Evolutionary conservation across 2,113 vertebrate genomes (phyloP), one percentile per base, ranked within the genome.

Genomic region (Baryphthengus martii): DNA sequence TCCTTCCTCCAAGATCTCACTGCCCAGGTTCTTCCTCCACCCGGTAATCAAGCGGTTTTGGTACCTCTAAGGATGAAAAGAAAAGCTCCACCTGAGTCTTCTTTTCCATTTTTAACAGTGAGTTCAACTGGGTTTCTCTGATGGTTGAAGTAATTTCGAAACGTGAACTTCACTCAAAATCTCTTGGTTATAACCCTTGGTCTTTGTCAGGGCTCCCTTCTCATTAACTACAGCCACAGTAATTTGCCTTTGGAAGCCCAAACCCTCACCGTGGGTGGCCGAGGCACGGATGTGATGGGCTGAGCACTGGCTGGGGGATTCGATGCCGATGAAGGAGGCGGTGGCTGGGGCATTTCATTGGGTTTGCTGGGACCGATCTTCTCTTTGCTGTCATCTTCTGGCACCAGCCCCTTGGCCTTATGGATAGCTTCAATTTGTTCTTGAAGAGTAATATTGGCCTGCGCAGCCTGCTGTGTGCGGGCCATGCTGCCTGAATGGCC

Each of bases 361-460:
- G 99, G 99, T 93, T 99, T 99, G 98, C 99, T 99, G 44, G 99
- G 99, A 12, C 99, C 99, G 0, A 99, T 99, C 97, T 99, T 99
- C 97, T 99, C 99, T 94, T 99, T 99, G 89, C 97, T 98, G 96
- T 99, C 99, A 25, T 99, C 99, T 88, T 99, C 99, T 72, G 99
- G 99, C 93, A 99, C 99, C 89, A 99, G 97, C 13, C 99, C 99
- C 97, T 99, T 99, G 92, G 99, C 99, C 95, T 99, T 99, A 97
- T 99, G 99, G 96, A 99, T 99, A 59, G 99, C 99, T 97, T 99
- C 99, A 7, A 99, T 99, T 97, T 99, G 99, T 96, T 99, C 99
- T 97, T 99, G 99, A 58, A 99, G 98, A n/a, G 99, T 99, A 89
- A 99, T 99, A 96, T 99, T 99, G 92, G 99, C 99, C 96, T 99